Evolutionary conservation across 2,113 vertebrate species (phyloP).

Genomic region (Syngnathus scovelli): DNA sequence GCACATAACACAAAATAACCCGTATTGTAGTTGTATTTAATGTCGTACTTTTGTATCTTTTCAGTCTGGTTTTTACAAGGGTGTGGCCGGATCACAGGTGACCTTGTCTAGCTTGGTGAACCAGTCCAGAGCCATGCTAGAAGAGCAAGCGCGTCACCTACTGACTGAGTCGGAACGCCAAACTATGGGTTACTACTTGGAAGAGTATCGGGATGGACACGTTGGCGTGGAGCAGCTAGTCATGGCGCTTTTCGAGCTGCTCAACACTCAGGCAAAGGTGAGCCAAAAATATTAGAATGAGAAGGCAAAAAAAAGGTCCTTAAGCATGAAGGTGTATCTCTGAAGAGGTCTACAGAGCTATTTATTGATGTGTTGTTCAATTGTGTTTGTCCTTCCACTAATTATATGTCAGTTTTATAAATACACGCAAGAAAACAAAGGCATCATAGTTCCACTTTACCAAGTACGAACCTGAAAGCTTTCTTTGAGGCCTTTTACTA

Average conservation of each 20-base stretch:
- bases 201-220: conserved; percentile 86
- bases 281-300: background rate
- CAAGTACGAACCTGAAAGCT: background rate
- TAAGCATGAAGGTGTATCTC: background rate
- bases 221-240: conserved; percentile 84
- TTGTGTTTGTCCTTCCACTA: background rate
- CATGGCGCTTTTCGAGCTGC: conserved; percentile 90
- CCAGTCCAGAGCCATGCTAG: conserved; percentile 85
- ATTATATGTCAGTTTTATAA: background rate
- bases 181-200: conserved; percentile 93
- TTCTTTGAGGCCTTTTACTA: background rate
- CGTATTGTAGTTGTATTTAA: background rate
- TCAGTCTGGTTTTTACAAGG: conserved; percentile 86
- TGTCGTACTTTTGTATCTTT: background rate
- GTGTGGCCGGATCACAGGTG: conserved; percentile 89
- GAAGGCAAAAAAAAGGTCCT: background rate
- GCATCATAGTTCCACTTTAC: background rate
- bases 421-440: background rate
- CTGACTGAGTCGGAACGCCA: conserved; percentile 81
- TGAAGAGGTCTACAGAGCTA: background rate
- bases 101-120: conserved; percentile 91
- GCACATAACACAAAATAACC: background rate
- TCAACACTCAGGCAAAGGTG: conserved; percentile 96
- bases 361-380: background rate
- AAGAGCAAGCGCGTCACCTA: conserved; percentile 87